Percentiles rank a stretch among this genome's conserved stretches.
Evolutionary conservation across 2,113 vertebrate genomes (phyloP).

Genomic region (Osmerus mordax): DNA sequence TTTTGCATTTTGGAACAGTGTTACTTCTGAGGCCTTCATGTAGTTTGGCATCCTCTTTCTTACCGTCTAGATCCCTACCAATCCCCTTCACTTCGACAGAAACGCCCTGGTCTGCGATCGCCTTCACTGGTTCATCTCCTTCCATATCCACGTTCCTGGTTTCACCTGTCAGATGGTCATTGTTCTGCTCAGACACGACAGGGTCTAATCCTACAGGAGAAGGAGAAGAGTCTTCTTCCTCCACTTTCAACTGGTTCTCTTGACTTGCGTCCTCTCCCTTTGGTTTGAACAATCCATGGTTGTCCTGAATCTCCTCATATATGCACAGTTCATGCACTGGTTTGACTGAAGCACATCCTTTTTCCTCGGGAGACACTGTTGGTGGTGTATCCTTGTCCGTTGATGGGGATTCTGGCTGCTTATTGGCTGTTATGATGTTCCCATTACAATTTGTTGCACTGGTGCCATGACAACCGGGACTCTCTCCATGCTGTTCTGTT

Average conservation of each 20-base stretch:
- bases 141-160: background rate
- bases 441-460: background rate
- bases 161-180: too few species aligned
- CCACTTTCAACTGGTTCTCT: conserved; percentile 17
- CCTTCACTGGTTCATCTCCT: conserved; percentile 9
- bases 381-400: background rate
- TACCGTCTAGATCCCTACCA: too few species aligned
- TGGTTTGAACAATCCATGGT: background rate
- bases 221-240: conserved; percentile 14
- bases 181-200: background rate
- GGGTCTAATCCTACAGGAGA: background rate
- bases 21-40: too few species aligned
- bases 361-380: conserved; percentile 1
- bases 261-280: conserved; percentile 1
- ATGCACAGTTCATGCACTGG: conserved; percentile 21
- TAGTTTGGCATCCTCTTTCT: conserved; percentile 5
- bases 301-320: conserved; percentile 26
- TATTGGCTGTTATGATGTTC: conserved; percentile 48
- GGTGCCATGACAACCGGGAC: background rate
- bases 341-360: background rate
- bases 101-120: background rate
- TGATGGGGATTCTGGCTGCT: conserved; percentile 6
- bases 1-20: conserved; percentile 10
- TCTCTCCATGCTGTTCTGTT: conserved; percentile 17
- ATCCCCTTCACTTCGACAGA: too few species aligned